Percentiles rank a stretch among this genome's conserved stretches.
Evolutionary conservation across 2,797 vertebrate genomes (phyloP).

Genomic region (Pagetopsis macropterus): DNA sequence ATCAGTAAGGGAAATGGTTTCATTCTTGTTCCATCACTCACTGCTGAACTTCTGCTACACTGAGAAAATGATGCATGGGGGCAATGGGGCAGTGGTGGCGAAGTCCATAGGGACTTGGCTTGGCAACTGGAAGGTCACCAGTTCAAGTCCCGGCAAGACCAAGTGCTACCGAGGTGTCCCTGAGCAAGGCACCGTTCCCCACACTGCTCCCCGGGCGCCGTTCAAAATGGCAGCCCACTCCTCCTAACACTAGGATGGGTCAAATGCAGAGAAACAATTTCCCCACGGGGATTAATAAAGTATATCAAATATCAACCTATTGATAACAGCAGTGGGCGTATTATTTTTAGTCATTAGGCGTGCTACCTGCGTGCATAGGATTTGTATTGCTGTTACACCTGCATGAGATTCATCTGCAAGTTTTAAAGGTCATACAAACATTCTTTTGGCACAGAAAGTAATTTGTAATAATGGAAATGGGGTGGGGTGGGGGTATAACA

Average conservation of each 20-base stretch:
- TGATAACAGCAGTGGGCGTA: slow-evolving; percentile 42
- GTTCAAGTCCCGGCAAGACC: too few species aligned
- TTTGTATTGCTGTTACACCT: slow-evolving; percentile 39
- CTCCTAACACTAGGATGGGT: too few species aligned
- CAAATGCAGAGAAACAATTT: too few species aligned
- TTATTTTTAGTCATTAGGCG: slow-evolving; percentile 47
- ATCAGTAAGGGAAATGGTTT: slow-evolving; percentile 8
- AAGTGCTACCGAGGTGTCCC: too few species aligned
- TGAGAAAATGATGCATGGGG: slow-evolving; percentile 16
- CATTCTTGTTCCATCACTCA: slow-evolving; percentile 17
- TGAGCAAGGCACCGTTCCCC: too few species aligned
- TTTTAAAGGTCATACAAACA: slow-evolving; percentile 43
- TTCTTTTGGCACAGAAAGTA: slow-evolving; percentile 2
- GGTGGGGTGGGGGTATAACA: neutral
- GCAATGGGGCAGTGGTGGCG: too few species aligned
- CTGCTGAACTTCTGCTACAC: slow-evolving; percentile 30
- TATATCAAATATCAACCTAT: neutral
- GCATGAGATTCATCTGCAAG: slow-evolving; percentile 39
- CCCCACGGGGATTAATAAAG: too few species aligned
- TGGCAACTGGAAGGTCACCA: too few species aligned
- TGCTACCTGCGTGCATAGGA: slow-evolving; percentile 18
- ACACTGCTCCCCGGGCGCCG: too few species aligned
- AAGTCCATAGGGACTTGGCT: too few species aligned
- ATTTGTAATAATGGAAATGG: neutral
- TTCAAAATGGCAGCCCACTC: too few species aligned